Base-by-base conservation (phyloP, 2,888 invertebrate genomes). In the Stomorhina lunata region DNA sequence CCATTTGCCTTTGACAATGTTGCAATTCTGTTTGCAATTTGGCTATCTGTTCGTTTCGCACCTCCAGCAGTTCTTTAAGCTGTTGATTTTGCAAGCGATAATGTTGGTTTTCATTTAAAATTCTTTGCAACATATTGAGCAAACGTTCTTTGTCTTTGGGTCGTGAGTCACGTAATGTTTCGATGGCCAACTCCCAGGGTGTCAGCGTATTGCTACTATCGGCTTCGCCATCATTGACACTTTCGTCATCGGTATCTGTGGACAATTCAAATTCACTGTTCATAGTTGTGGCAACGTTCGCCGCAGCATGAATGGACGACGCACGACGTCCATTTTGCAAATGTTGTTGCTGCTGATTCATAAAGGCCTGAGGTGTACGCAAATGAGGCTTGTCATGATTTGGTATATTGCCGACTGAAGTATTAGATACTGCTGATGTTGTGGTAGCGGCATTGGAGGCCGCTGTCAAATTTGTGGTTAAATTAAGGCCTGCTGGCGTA, bases 161-260 rank as follows among this genome's bases (percentile, higher is more conserved):
- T 40, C 90, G 86, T 2, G 90, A 88, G 55, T 90, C 91, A 37
- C 91, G 88, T 59, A 91, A 65, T 20, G 90, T 89, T 34, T 91
- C 91, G 32, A 89, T 88, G 0, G 90, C 91, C 86, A 90, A 84
- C 77, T 91, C 91, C 89, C 89, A 90, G 2, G 91, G 90, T 50
- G 89, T 88, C 83, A 90, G 82, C 86, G 89, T 88, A 84, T 91
- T 91, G 80, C 91, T 91, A 86, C 91, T 91, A 72, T 91, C 91
- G 9, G 91, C 89, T 81, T 91, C 91, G 2, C 91, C 91, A 48
- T 89, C 89, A 25, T 91, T 85, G 80, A 88, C 87, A 76, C 92
- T 92, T 79, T 96, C 94, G 61, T 96, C 94, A 87, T 95, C 94
- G 5, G 95, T 95, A 87, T 96, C 96, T 1, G 95, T 95, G 5